Base-by-base conservation (phyloP, 2,888 invertebrate genomes). In the Timema cristinae region DNA sequence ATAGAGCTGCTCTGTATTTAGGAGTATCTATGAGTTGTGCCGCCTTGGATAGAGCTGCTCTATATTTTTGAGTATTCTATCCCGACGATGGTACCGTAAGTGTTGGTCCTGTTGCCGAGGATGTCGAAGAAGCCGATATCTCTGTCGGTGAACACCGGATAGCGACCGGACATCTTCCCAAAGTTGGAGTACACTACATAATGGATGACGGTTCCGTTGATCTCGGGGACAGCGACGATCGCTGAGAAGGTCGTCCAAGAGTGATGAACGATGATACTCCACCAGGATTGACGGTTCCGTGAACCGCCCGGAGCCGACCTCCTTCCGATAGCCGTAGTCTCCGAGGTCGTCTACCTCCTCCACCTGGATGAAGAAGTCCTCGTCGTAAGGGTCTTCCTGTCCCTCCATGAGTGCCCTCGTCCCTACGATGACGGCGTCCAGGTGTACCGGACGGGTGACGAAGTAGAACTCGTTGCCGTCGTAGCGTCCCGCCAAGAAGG, bases 261-360 rank as follows among this genome's bases (percentile, higher is more conserved):
- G 9, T 10, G 5, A 63, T 63, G 63, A 6, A 63, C 63, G 63
- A 2, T 6, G 7, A 63, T 15, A 0, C 47, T 5, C 32, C 32
- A 13, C 63, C 63, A 9, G 63, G 32, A 6, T 8, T 7, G 11
- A 47, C 63, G 47, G 32, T 63, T 32, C 63, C 63, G 5, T 63
- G 63, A 47, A 63, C 47, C 48, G 48, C 10, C 63, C 63, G 11
- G 48, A 32, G 6, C 47, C 63, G 0, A 63, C 63, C 47, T 63
- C 63, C 47, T 63, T 48, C 11, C 13, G 47, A 32, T 63, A 63
- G 0, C 63, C 63, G 47, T 7, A 63, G 63, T 32, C 63, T 6
- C 63, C 63, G 10, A 63, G 63, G 63, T 63, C 63, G 32, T 63
- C 63, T 32, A 48, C 63, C 5, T 32, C 63, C 63, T 63, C 47